Conservation (phyloP, 2,797 vertebrate genomes). For the Poecilia gillii region DNA sequence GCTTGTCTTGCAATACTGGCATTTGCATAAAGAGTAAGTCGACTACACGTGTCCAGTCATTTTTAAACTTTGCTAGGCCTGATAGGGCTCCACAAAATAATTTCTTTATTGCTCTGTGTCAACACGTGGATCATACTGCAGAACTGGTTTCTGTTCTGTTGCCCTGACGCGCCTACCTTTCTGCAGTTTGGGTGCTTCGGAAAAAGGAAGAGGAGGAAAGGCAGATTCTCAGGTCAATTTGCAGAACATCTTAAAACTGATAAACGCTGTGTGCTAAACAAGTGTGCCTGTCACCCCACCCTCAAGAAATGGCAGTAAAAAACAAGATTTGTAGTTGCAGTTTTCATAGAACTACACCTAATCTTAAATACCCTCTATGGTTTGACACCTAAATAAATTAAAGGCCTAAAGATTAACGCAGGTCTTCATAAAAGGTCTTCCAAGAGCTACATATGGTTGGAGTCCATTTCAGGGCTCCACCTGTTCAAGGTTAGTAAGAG, state of each 20-base stretch:
- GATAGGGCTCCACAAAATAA: constrained; percentile 83
- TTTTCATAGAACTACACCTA: constrained; percentile 62
- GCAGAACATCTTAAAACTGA: constrained; percentile 65
- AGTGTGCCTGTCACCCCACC: constrained; percentile 66
- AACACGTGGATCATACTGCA: constrained; percentile 80
- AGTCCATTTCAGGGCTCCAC: constrained; percentile 48
- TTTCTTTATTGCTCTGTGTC: constrained; percentile 86
- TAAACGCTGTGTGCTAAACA: constrained; percentile 46
- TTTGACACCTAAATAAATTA: constrained; percentile 62
- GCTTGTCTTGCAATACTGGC: constrained; percentile 87
- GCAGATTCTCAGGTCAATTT: constrained; percentile 72
- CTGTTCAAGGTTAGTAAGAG: constrained; percentile 44
- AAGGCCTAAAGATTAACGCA: constrained; percentile 68
- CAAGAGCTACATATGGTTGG: constrained; percentile 61
- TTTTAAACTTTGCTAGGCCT: constrained; percentile 80
- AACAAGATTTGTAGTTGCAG: constrained; percentile 76
- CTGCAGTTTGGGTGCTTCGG: constrained; percentile 70
- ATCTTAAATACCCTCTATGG: constrained; percentile 61
- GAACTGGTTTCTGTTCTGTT: constrained; percentile 74
- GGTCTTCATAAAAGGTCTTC: constrained; percentile 57
- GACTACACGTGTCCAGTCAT: constrained; percentile 84
- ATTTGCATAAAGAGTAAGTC: constrained; percentile 88
- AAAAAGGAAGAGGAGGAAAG: constrained; percentile 80
- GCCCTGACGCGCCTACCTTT: constrained; percentile 79
- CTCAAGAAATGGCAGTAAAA: constrained; percentile 72